These are phyloP conservation scores for Hypena proboscidalis DNA, from an alignment of 2,888 invertebrate species.

Conservation along the genomic window DNA sequence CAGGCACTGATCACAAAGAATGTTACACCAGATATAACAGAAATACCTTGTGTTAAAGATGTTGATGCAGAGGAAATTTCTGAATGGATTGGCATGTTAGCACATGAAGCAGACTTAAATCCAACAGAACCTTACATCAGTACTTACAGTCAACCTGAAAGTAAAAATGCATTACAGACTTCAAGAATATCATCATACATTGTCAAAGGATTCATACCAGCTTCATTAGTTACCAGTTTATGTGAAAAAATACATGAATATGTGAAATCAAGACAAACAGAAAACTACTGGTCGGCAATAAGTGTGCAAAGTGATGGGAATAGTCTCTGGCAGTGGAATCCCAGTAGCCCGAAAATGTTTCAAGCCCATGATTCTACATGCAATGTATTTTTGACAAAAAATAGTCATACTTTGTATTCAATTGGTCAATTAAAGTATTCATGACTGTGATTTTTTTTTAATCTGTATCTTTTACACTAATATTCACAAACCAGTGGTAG, in stretches of 20 bases:
- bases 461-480: background rate
- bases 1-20: constrained; percentile 47
- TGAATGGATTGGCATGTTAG: constrained; percentile 76
- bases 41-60: constrained; percentile 64
- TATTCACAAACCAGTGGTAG: constrained; percentile 13
- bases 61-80: constrained; percentile 66
- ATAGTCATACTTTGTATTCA: constrained; percentile 53
- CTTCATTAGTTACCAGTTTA: constrained; percentile 49
- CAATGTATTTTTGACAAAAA: constrained; percentile 63
- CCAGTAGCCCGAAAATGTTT: constrained; percentile 60
- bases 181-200: constrained; percentile 63
- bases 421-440: constrained; percentile 76
- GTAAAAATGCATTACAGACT: constrained; percentile 57
- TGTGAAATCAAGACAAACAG: constrained; percentile 52
- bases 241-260: constrained; percentile 56
- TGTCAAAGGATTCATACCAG: constrained; percentile 66
- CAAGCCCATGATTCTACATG: constrained; percentile 68
- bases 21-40: constrained; percentile 54
- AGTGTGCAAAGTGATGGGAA: constrained; percentile 71
- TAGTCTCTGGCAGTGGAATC: constrained; percentile 65
- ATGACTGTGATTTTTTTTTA: constrained; percentile 35
- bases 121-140: constrained; percentile 67
- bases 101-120: constrained; percentile 53
- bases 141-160: constrained; percentile 64
- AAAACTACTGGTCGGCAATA: constrained; percentile 66